phyloP scores from a whole-genome alignment of 2,113 vertebrate genomes.

The Psilopogon haemacephalus region DNA sequence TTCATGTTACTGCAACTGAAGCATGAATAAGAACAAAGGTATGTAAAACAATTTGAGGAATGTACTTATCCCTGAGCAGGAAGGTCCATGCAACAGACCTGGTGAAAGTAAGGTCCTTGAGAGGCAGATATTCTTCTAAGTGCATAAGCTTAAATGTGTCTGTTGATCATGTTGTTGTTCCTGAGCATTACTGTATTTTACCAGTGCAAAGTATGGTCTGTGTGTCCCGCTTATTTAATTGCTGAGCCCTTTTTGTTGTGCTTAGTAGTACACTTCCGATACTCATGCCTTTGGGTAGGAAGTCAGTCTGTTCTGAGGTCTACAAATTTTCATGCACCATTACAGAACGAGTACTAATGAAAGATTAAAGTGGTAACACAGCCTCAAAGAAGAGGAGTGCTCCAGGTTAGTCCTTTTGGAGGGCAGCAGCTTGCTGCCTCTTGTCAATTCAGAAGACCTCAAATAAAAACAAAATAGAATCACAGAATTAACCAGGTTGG shows the following conservation, averaged over 20 bases:
- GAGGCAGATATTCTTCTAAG: neutral
- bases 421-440: neutral
- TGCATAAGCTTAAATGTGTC: neutral
- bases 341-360: neutral
- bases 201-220: neutral
- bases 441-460: neutral
- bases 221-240: neutral
- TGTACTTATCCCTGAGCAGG: neutral
- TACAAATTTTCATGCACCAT: neutral
- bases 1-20: neutral
- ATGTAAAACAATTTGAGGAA: neutral
- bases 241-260: neutral
- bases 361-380: neutral
- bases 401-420: neutral
- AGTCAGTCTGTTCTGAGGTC: neutral
- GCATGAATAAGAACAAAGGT: rapidly evolving
- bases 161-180: neutral
- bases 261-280: neutral
- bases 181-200: neutral
- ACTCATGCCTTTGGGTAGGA: neutral
- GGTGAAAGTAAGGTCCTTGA: neutral
- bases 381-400: neutral
- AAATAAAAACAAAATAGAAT: neutral
- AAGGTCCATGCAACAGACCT: rapidly evolving
- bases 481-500: too few relatives aligned